Base-by-base conservation (phyloP, 2,797 vertebrate genomes). In the Karalla daura region DNA sequence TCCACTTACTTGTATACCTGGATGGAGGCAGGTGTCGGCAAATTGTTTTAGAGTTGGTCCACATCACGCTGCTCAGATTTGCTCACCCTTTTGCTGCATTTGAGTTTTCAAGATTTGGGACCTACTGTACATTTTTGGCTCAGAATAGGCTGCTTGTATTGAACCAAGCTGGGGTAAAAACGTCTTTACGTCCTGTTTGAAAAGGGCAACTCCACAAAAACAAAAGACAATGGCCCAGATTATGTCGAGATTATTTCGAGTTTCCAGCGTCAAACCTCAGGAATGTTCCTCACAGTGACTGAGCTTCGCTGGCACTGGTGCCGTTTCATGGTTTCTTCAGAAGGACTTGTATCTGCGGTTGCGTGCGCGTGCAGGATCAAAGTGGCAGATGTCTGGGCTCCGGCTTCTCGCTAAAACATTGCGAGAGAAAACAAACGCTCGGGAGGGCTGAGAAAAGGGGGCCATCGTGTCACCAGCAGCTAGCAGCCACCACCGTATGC, bases 351-450 rank as follows among this genome's bases (percentile, higher is more conserved):
- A 28, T 66, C 24, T 11, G 25, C 40, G 27, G 21, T 39, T 11
- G 0, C 3, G 9, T 61, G 9, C 5, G 27, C 59, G 17, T 49
- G 24, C 53, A 41, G 43, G 66, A 74, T 79, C 46, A 18, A 24
- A 70, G 55, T 45, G 71, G 61, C 82, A 86, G 79, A 86, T 83
- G 82, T 70, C 80, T 63, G 63, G 77, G 70, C 75, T 33, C n/a
- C 70, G 60, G 17, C 60, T 74, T 2, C n/a, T 63, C 18, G 81
- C 61, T 82, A 73, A 73, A 86, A 82, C 74, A 87, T 59, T 72
- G 50, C 64, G 77, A 75, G 70, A 80, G 82, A 88, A 86, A 87
- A 86, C 83, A 90, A 86, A 88, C 86, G 85, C 64, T 78, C 30
- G 41, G 64, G 55, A 72, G 43, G 80, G 45, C 73, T 74, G 79